Evolutionary conservation across 2,888 invertebrate genomes (phyloP).

Genomic region (Bellardia pandia): DNA sequence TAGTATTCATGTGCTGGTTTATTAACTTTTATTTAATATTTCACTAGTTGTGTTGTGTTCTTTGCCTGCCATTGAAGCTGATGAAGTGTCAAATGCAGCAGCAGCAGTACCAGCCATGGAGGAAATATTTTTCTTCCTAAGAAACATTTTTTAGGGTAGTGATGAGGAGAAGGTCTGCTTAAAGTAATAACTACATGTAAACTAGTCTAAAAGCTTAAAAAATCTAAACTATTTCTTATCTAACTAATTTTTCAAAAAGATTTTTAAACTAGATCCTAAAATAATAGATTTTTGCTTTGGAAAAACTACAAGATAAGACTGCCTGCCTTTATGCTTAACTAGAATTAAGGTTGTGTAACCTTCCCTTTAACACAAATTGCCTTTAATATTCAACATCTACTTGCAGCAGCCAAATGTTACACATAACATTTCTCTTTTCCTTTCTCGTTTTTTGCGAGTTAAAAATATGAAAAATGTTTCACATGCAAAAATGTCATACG

Average conservation of each 20-base stretch:
- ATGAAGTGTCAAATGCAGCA: conserved; percentile 72
- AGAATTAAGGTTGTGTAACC: not conserved
- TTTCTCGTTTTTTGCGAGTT: conserved; percentile 36
- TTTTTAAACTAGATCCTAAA: no score
- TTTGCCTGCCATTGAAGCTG: conserved; percentile 60
- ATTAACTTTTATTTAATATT: conserved; percentile 60
- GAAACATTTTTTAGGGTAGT: conserved; percentile 21
- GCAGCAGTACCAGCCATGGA: conserved; percentile 62
- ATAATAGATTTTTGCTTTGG: not conserved
- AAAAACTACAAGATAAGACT: no score
- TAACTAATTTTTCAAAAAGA: no score
- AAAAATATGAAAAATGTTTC: conserved; percentile 70
- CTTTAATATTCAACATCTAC: not conserved
- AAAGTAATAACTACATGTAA: not conserved
- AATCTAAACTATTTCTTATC: no score
- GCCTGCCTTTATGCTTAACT: not conserved
- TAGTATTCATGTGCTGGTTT: conserved; percentile 52
- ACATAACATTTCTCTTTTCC: not conserved
- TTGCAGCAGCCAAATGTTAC: conserved; percentile 20
- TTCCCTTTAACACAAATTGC: not conserved
- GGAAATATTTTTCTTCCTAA: conserved; percentile 55
- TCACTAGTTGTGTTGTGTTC: not conserved
- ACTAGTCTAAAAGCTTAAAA: no score
- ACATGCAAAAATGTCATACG: conserved; percentile 72
- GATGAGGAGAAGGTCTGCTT: not conserved